Percentiles rank a stretch among this genome's conserved stretches.
Conservation (phyloP, 2,888 invertebrate genomes). For the Podotricha telesiphe region DNA sequence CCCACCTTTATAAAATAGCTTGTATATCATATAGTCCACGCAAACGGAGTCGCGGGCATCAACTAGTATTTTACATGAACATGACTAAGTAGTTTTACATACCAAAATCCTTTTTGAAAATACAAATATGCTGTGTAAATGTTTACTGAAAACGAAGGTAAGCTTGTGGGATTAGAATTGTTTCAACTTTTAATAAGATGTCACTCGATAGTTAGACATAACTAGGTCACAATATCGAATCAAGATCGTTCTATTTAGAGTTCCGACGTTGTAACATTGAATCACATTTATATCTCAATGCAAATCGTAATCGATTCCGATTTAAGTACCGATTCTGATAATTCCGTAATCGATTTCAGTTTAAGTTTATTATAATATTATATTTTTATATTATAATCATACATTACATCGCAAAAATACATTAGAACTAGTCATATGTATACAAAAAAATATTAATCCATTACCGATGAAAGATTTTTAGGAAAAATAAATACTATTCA, state of each 20-base stretch:
- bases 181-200: conserved; percentile 29
- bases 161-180: conserved; percentile 19
- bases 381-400: background rate
- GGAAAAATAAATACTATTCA: too few species aligned
- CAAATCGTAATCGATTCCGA: conserved; percentile 10
- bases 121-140: background rate
- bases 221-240: conserved; percentile 60
- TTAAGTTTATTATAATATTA: background rate
- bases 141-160: background rate
- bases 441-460: too few species aligned
- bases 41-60: too few species aligned
- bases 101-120: background rate
- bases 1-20: too few species aligned
- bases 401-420: background rate
- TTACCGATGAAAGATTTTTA: too few species aligned
- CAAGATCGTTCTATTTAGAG: conserved; percentile 65
- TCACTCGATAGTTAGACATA: conserved; percentile 40
- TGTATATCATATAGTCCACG: too few species aligned
- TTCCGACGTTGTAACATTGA: conserved; percentile 57
- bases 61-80: too few species aligned
- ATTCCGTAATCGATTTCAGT: background rate
- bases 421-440: too few species aligned
- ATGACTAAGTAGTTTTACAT: too few species aligned
- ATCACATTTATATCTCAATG: conserved; percentile 27
- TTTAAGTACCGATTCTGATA: background rate